These are phyloP conservation scores for Atta cephalotes DNA, from an alignment of 1,140 invertebrate genomes.

Conservation along the genomic window DNA sequence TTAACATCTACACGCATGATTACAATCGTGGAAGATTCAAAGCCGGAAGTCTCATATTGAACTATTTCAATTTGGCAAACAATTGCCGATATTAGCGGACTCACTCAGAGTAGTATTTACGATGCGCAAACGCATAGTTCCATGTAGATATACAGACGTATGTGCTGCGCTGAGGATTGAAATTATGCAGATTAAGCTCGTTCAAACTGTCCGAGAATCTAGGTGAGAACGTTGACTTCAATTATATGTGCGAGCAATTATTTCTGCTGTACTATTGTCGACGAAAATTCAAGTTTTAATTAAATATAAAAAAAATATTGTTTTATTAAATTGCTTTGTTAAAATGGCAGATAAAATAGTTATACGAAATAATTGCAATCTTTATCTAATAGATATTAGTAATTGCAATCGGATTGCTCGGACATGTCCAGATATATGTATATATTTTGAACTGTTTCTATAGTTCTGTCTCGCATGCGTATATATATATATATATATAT, in stretches of 20 bases:
- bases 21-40: constrained; percentile 17
- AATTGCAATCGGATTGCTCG: background rate
- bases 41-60: constrained; percentile 31
- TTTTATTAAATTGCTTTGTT: background rate
- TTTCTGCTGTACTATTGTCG: constrained; percentile 9
- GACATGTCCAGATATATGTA: background rate
- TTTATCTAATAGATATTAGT: background rate
- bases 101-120: constrained; percentile 32
- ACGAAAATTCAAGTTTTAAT: constrained; percentile 12
- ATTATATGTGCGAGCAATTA: background rate
- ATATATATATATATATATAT: too few relatives aligned
- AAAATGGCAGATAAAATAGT: background rate
- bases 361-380: background rate
- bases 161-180: constrained; percentile 47
- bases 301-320: background rate
- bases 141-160: constrained; percentile 33
- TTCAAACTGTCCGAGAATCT: constrained; percentile 60
- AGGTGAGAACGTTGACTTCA: constrained; percentile 42
- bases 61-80: constrained; percentile 75
- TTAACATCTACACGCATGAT: constrained; percentile 37
- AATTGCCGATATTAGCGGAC: constrained; percentile 73
- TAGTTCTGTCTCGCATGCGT: background rate
- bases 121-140: constrained; percentile 56
- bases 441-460: background rate
- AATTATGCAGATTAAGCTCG: constrained; percentile 75